These are phyloP conservation scores for Grammomys dolichurus DNA, from an alignment of 2,113 vertebrate genomes.

Conservation along the genomic window DNA sequence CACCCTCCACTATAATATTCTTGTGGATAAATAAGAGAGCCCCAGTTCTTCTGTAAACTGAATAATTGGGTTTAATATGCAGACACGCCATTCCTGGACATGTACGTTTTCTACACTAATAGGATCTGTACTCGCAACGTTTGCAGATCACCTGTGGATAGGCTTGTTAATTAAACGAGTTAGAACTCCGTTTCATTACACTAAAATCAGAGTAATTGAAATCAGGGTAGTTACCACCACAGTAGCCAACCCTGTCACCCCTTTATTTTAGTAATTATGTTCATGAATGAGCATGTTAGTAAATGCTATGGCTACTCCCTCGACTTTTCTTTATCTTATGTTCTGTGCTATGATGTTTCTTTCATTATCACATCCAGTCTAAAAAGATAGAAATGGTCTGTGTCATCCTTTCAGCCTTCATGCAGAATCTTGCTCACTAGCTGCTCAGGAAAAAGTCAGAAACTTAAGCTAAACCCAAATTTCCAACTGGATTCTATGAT, in stretches of 20 bases:
- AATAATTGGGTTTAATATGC: conserved; percentile 83
- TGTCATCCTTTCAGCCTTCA: conserved; percentile 62
- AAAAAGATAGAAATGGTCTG: conserved; percentile 74
- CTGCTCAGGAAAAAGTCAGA: not conserved
- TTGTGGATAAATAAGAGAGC: conserved; percentile 82
- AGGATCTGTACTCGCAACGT: conserved; percentile 66
- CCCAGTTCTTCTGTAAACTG: conserved; percentile 79
- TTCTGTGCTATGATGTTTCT: conserved; percentile 32
- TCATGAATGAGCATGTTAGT: conserved; percentile 73
- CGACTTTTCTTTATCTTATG: conserved; percentile 57
- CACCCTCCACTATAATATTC: conserved; percentile 79
- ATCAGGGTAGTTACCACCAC: conserved; percentile 75
- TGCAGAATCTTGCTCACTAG: not conserved
- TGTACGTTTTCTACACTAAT: conserved; percentile 77
- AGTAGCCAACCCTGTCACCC: conserved; percentile 69
- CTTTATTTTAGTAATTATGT: conserved; percentile 82
- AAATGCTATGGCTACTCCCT: conserved; percentile 62
- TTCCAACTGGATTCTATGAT: not conserved
- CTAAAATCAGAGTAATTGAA: conserved; percentile 82
- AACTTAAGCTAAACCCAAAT: not conserved
- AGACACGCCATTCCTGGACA: conserved; percentile 74
- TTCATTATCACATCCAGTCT: conserved; percentile 50
- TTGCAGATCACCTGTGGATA: conserved; percentile 86
- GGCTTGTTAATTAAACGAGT: conserved; percentile 85
- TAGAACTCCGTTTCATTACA: conserved; percentile 81